Evolutionary conservation across 2,888 invertebrate genomes (phyloP).

Genomic region (Apodemia zela): DNA sequence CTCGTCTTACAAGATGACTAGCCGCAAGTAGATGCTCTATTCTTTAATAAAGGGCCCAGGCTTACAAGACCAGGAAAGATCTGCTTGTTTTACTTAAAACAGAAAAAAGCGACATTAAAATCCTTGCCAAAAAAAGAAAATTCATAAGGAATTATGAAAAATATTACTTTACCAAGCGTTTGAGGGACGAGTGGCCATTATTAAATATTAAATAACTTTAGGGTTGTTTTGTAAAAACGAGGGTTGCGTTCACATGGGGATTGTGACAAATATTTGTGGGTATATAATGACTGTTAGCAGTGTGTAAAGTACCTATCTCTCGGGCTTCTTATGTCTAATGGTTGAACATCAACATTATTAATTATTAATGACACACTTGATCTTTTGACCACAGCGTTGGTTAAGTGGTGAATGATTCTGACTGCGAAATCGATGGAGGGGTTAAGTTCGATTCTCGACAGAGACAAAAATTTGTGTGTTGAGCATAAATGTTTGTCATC

Average conservation of each 20-base stretch:
- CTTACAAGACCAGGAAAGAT: no score
- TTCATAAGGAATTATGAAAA: conserved; percentile 1
- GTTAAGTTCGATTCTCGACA: no score
- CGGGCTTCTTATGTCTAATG: no score
- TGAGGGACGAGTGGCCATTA: conserved; percentile 1
- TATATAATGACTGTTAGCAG: neutral
- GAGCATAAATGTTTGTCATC: no score
- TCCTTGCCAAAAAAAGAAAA: neutral
- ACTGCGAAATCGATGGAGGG: no score
- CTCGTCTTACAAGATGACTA: no score
- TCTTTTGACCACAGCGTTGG: no score
- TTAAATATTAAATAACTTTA: conserved; percentile 14
- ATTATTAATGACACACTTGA: neutral
- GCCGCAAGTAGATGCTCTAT: no score
- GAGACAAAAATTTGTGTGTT: no score
- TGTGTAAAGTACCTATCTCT: neutral
- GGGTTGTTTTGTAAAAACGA: conserved; percentile 11
- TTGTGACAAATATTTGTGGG: conserved; percentile 5
- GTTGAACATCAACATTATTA: neutral
- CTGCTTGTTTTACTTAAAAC: neutral
- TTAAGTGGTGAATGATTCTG: no score
- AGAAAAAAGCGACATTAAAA: neutral
- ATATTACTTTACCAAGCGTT: neutral
- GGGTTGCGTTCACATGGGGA: conserved; percentile 6
- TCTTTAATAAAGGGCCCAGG: no score